These are phyloP conservation scores for Myzus persicae DNA, from an alignment of 1,140 invertebrate genomes.

Conservation along the genomic window DNA sequence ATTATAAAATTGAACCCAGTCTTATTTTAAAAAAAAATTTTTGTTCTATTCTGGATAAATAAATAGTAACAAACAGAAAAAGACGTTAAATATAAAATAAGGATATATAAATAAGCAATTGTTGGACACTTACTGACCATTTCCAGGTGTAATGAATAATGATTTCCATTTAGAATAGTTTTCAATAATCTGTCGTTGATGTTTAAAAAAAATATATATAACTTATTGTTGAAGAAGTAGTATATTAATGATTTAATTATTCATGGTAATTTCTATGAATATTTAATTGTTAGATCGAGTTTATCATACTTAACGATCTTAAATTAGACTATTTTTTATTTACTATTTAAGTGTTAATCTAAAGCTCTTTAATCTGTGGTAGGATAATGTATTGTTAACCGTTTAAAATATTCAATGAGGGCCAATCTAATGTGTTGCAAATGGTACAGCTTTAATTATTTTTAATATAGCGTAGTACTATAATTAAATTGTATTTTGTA, in stretches of 20 bases:
- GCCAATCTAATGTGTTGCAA: not conserved
- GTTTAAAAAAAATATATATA: not conserved
- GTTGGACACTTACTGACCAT: not conserved
- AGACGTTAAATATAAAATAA: no score
- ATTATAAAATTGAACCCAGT: not conserved
- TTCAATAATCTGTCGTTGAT: not conserved
- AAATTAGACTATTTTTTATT: slow-evolving; percentile 16
- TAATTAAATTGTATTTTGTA: not conserved
- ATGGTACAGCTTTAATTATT: not conserved
- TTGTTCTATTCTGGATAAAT: no score
- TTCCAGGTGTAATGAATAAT: not conserved
- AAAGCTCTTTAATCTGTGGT: not conserved
- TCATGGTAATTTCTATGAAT: not conserved
- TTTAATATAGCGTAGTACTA: not conserved
- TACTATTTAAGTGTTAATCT: slow-evolving; percentile 18
- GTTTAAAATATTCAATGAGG: slow-evolving; percentile 9
- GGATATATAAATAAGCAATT: not conserved
- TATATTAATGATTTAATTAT: not conserved
- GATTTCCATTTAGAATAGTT: not conserved
- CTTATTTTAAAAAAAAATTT: no score
- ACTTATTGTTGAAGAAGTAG: not conserved
- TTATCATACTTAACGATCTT: not conserved
- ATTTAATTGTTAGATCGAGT: not conserved
- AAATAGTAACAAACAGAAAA: no score
- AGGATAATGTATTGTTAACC: slow-evolving; percentile 19